Percentiles rank a stretch among this genome's conserved stretches.
Evolutionary conservation across 2,797 vertebrate genomes (phyloP).

Genomic region (Silurus lanzhouensis): DNA sequence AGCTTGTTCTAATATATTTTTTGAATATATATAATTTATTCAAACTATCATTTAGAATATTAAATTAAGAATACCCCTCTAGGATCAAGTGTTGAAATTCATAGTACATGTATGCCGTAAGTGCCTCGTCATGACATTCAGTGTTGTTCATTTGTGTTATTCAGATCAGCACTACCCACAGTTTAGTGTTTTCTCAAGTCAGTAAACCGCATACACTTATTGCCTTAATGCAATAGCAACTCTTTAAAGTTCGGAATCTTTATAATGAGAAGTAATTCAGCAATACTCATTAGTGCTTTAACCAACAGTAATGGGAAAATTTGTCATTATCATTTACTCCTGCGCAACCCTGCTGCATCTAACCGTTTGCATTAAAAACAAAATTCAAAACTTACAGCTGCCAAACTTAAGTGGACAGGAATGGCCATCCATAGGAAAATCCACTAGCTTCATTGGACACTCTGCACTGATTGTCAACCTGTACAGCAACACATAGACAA

Average conservation of each 20-base stretch:
- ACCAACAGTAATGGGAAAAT: constrained; percentile 1
- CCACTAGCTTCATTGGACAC: constrained; percentile 96
- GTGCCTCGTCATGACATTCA: background rate
- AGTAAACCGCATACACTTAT: constrained; percentile 4
- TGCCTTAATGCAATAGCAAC: constrained; percentile 12
- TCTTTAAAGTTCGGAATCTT: constrained; percentile 27
- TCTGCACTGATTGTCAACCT: constrained; percentile 96
- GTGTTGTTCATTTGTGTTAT: background rate
- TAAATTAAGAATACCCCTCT: background rate
- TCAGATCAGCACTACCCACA: background rate
- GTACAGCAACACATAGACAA: constrained; percentile 45
- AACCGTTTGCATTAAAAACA: background rate
- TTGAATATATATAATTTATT: no score
- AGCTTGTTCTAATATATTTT: no score
- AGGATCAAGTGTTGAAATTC: background rate
- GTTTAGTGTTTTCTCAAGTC: constrained; percentile 10
- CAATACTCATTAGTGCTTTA: constrained; percentile 9
- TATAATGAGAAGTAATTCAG: constrained; percentile 28
- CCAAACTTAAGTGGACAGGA: constrained; percentile 98
- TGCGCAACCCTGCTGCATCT: background rate
- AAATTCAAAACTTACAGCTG: constrained; percentile 86
- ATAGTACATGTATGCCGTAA: background rate
- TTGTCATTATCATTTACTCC: constrained; percentile 26
- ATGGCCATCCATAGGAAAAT: constrained; percentile 99
- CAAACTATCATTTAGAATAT: background rate